These are phyloP conservation scores for Elmis aenea DNA, from an alignment of 2,888 invertebrate species.

Conservation along the genomic window DNA sequence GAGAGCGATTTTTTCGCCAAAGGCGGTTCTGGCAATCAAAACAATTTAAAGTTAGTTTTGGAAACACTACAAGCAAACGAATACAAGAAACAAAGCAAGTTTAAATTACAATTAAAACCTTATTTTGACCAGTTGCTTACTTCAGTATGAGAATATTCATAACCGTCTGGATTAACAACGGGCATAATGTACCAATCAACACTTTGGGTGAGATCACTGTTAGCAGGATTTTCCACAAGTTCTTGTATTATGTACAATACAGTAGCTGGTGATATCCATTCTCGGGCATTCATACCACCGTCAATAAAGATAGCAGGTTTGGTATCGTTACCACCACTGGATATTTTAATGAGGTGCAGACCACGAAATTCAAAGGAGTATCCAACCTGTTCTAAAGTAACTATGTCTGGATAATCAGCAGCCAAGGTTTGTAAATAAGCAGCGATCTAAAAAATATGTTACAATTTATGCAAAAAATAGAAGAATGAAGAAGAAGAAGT, in stretches of 20 bases:
- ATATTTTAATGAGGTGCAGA: conserved; percentile 59
- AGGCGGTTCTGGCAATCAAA: conserved; percentile 32
- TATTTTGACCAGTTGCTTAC: no score
- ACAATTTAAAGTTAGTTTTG: no score
- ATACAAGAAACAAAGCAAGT: no score
- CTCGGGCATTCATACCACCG: conserved; percentile 60
- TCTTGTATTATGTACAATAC: conserved; percentile 63
- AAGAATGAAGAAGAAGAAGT: no score
- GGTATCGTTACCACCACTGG: conserved; percentile 52
- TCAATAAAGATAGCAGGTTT: conserved; percentile 59
- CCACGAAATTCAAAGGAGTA: conserved; percentile 55
- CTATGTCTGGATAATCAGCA: conserved; percentile 48
- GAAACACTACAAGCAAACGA: no score
- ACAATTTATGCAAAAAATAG: no score
- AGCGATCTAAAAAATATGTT: conserved; percentile 28
- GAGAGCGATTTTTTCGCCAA: conserved; percentile 32
- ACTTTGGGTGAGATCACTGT: conserved; percentile 52
- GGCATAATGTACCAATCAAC: conserved; percentile 68
- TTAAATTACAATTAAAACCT: no score
- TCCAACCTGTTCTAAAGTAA: conserved; percentile 54
- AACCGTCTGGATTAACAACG: conserved; percentile 68
- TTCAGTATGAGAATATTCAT: conserved; percentile 54
- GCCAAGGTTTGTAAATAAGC: conserved; percentile 49
- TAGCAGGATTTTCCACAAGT: conserved; percentile 55
- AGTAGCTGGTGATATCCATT: conserved; percentile 67